A percentile compares a stretch with the other conserved stretches of the same genome.
Conservation (phyloP, 2,888 invertebrate genomes). For the Cremastinae sp. region DNA sequence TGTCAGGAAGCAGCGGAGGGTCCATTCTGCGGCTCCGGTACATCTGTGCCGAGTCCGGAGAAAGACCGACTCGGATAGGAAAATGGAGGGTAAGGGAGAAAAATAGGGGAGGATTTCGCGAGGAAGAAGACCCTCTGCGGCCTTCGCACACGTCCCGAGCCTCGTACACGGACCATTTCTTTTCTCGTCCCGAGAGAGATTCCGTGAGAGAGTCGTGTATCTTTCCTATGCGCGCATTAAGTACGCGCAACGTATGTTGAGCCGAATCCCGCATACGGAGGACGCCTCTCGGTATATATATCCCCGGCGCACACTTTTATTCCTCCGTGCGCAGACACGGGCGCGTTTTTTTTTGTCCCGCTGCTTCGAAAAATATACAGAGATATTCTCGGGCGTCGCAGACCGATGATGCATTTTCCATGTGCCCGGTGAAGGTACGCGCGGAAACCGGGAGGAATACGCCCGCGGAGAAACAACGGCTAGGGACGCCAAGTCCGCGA, state of each 20-base stretch:
- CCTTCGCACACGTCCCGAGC: background rate
- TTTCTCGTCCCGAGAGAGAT: conserved; percentile 42
- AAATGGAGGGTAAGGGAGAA: conserved; percentile 14
- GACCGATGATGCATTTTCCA: background rate
- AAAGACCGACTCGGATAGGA: conserved; percentile 26
- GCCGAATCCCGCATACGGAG: too few relatives aligned
- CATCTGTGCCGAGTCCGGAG: conserved; percentile 27
- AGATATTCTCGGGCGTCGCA: too few relatives aligned
- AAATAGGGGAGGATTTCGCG: conserved; percentile 36
- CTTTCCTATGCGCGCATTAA: conserved; percentile 57
- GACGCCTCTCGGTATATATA: too few relatives aligned
- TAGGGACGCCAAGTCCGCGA: conserved; percentile 46
- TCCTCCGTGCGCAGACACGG: background rate
- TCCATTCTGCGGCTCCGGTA: conserved; percentile 32
- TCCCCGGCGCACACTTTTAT: conserved; percentile 35
- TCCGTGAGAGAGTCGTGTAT: conserved; percentile 40
- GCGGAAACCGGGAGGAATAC: background rate
- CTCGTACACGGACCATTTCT: conserved; percentile 8
- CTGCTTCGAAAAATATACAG: too few relatives aligned
- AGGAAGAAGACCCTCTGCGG: conserved; percentile 38
- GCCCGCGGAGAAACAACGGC: background rate
- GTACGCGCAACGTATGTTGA: conserved; percentile 47
- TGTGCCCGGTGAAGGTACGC: conserved; percentile 13
- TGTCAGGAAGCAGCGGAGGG: conserved; percentile 26
- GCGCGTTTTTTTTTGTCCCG: background rate